Evolutionary conservation across 2,888 invertebrate genomes (phyloP), one percentile per base, ranked within the genome.

Genomic region (Heterodera filipjevi): DNA sequence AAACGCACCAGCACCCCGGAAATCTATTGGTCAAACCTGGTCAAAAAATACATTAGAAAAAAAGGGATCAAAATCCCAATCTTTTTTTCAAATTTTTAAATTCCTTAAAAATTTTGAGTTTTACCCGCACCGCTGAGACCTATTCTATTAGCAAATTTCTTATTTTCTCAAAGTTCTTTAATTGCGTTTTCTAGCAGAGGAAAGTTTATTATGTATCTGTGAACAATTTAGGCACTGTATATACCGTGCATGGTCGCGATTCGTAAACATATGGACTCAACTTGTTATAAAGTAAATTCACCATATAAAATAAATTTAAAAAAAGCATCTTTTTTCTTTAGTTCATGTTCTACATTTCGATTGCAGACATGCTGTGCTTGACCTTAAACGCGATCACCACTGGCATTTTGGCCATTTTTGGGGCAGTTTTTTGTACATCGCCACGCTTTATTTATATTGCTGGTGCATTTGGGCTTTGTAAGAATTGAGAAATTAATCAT

Each of bases 311-410:
- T 44, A 49, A 3, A 49, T 19, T 19, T 19, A 49, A 49, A n/a
- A 27, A 5, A 59, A 59, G 8, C n/a, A 8, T n/a, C n/a, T 27
- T 59, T n/a, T 0, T 27, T 10, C 2, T 59, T 59, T n/a, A 59
- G 59, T 59, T 84, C 27, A 84, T 84, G 84, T 81, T 80, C 74
- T 76, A 75, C 35, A 78, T 83, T 16, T 83, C 82, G 1, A 73
- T 84, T 5, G 72, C 81, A 66, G 84, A 84, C 75, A 77, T 82
- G 71, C 35, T 81, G 8, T 44, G 44, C 8, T 32, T 80, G 27
- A 32, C 71, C 8, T 16, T 75, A 68, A 66, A 39, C n/a, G 80
- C 76, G 8, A 70, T 77, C 32, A 35, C 81, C 8, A 81, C 82
- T 27, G 82, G 82, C n/a, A 81, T 66, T 35, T 71, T 81, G 49